phyloP scores from a whole-genome alignment of 2,888 invertebrate species.

The Drosophila barbarae region DNA sequence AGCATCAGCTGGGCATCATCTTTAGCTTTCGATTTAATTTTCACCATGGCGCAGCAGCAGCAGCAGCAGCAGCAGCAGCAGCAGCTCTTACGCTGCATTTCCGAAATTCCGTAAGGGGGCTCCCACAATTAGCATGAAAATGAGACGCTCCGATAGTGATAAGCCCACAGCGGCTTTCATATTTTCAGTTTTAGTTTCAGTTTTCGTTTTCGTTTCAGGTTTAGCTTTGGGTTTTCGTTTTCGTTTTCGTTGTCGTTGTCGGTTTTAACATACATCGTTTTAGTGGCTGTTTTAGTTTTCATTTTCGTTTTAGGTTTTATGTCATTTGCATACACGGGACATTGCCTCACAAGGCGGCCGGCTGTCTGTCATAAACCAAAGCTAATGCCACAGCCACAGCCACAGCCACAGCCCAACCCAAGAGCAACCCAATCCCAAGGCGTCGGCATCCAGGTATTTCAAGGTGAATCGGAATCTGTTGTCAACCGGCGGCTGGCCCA shows the following conservation, averaged over 20 bases:
- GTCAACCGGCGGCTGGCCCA: constrained; percentile 16
- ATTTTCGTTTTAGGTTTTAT: constrained; percentile 9
- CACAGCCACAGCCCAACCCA: constrained; percentile 7
- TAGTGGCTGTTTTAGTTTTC: constrained; percentile 7
- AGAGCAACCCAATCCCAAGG: constrained; percentile 7
- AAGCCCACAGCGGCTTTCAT: constrained; percentile 31
- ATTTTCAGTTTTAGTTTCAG: constrained; percentile 28
- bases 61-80: constrained; percentile 20
- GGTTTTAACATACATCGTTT: constrained; percentile 4
- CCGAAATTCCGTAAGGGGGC: constrained; percentile 62
- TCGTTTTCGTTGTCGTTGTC: background rate
- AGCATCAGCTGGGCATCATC: constrained; percentile 3
- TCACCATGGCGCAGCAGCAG: constrained; percentile 36
- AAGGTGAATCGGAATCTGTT: constrained; percentile 56
- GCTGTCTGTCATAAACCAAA: constrained; percentile 38
- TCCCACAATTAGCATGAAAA: constrained; percentile 66
- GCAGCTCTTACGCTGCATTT: constrained; percentile 54
- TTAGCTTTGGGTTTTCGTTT: constrained; percentile 11
- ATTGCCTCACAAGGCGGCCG: constrained; percentile 33
- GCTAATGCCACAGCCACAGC: background rate
- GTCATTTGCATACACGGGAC: constrained; percentile 36
- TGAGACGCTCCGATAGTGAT: constrained; percentile 43
- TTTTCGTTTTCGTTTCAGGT: constrained; percentile 8
- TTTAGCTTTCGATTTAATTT: constrained; percentile 40
- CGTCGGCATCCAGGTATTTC: constrained; percentile 44